A percentile compares a stretch with the other conserved stretches of the same genome.
phyloP scores from a whole-genome alignment of 2,113 vertebrate genomes.

The Todiramphus chloris region DNA sequence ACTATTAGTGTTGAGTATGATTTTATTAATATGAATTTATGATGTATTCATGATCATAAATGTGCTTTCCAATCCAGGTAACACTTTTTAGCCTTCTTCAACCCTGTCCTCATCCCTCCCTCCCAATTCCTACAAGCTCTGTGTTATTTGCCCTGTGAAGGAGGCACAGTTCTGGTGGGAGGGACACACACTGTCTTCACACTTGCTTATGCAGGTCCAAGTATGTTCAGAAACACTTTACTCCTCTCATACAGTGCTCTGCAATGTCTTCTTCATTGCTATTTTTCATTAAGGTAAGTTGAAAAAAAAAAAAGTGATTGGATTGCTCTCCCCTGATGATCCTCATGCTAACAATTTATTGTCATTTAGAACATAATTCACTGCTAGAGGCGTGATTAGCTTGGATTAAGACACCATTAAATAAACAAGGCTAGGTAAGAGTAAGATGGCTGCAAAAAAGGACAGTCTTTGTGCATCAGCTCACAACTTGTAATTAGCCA shows the following conservation, averaged over 20 bases:
- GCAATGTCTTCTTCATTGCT: background rate
- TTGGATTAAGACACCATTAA: slow-evolving; percentile 39
- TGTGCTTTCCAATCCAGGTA: background rate
- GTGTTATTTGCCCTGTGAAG: background rate
- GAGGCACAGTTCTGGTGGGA: background rate
- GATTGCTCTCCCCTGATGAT: background rate
- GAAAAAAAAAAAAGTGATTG: background rate
- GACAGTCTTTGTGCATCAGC: background rate
- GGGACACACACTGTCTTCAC: background rate
- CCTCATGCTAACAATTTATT: slow-evolving; percentile 31
- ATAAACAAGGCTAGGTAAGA: slow-evolving; percentile 5
- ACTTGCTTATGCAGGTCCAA: background rate
- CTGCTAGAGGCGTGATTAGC: slow-evolving; percentile 7
- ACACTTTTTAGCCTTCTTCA: background rate
- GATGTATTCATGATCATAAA: background rate
- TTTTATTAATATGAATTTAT: background rate
- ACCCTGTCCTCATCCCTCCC: background rate
- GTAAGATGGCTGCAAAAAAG: background rate
- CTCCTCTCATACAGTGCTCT: background rate
- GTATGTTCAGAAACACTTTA: background rate
- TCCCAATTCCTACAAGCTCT: background rate
- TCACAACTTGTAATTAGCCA: background rate
- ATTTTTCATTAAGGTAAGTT: background rate
- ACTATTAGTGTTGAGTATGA: background rate
- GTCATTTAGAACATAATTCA: slow-evolving; percentile 16